A percentile compares a stretch with the other conserved stretches of the same genome.
phyloP scores from a whole-genome alignment of 53 echinoderm and acorn worm species.

The Holothuria scabra region DNA sequence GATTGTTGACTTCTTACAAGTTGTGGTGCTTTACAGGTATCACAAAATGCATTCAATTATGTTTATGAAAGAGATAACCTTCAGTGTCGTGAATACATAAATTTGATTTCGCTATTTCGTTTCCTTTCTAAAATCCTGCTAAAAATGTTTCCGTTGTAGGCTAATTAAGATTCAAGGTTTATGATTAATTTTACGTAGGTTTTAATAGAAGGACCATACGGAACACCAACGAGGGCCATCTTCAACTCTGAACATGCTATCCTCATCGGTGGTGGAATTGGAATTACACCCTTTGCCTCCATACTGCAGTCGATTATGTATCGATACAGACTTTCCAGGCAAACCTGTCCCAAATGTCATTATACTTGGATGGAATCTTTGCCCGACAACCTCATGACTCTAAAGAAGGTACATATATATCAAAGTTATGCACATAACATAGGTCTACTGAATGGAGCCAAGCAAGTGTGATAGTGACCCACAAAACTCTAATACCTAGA shows the following conservation, averaged over 20 bases:
- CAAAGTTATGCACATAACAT: too few species aligned
- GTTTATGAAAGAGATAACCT: too few species aligned
- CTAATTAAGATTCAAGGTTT: background rate
- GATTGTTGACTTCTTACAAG: too few species aligned
- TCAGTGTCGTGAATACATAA: too few species aligned
- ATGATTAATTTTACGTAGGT: slow-evolving; percentile 44
- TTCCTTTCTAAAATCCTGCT: background rate
- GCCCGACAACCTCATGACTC: background rate
- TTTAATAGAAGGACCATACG: slow-evolving; percentile 71
- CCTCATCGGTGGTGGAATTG: slow-evolving; percentile 78
- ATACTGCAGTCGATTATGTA: slow-evolving; percentile 69
- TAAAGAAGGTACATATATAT: slow-evolving; percentile 16
- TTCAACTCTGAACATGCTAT: slow-evolving; percentile 78
- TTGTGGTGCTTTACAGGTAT: too few species aligned
- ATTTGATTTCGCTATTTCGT: background rate
- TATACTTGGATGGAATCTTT: slow-evolving; percentile 56
- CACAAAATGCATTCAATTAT: too few species aligned
- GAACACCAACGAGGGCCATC: slow-evolving; percentile 68
- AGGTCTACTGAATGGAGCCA: too few species aligned
- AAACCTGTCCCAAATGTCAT: slow-evolving; percentile 60
- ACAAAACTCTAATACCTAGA: too few species aligned
- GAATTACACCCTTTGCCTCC: slow-evolving; percentile 77
- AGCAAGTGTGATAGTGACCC: too few species aligned
- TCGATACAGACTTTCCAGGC: slow-evolving; percentile 50
- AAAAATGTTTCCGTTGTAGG: too few species aligned